Evolutionary conservation across 2,797 vertebrate species (phyloP).

Genomic region (Macropodus opercularis): DNA sequence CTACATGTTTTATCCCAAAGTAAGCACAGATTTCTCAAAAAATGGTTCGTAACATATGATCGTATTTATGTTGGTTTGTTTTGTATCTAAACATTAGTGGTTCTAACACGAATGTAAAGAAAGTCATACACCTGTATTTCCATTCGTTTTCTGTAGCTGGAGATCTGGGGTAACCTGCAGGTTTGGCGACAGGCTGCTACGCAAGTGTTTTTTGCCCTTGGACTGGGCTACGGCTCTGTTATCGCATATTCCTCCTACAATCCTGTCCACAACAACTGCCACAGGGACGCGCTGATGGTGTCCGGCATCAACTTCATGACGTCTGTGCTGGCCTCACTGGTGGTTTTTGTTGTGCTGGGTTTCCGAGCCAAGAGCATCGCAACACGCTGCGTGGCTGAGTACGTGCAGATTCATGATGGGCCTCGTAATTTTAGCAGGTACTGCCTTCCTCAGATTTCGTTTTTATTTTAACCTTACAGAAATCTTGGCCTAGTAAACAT

Average conservation of each 20-base stretch:
- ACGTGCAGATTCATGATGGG: background rate
- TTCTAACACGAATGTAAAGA: no score
- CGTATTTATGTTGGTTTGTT: background rate
- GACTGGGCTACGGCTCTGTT: conserved; percentile 95
- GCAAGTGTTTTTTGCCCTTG: conserved; percentile 97
- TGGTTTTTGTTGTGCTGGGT: conserved; percentile 96
- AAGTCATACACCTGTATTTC: no score
- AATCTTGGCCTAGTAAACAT: conserved; percentile 71
- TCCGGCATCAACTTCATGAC: conserved; percentile 98
- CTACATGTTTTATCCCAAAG: conserved; percentile 86
- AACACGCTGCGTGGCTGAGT: conserved; percentile 86
- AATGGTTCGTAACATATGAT: no score
- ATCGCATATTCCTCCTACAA: conserved; percentile 99
- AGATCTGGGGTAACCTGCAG: conserved; percentile 92
- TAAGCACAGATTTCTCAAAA: conserved; percentile 44
- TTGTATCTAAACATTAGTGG: no score
- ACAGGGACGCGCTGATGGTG: conserved; percentile 94
- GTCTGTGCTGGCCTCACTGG: conserved; percentile 93
- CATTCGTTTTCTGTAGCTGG: conserved; percentile 86
- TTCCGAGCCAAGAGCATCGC: conserved; percentile 95
- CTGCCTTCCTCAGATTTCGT: background rate
- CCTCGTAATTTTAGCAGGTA: background rate
- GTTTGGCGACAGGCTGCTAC: conserved; percentile 98
- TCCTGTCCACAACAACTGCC: conserved; percentile 97
- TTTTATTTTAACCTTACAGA: conserved; percentile 51